Evolutionary conservation across 2,113 vertebrate species (phyloP).

Genomic region (Thalassarche chlororhynchos): DNA sequence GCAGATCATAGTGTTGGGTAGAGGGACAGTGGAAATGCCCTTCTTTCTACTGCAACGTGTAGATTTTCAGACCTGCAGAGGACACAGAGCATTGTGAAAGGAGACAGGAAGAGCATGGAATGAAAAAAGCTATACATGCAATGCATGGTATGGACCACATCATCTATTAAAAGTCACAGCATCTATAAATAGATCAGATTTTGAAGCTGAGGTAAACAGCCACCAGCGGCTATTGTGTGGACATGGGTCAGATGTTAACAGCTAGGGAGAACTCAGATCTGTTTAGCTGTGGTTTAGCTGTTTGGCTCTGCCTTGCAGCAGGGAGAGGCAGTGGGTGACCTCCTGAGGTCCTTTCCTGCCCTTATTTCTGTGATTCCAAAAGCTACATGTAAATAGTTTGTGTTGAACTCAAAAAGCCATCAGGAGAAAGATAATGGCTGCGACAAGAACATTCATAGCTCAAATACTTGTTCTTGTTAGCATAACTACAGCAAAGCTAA

Average conservation of each 20-base stretch:
- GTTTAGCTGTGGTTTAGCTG: neutral
- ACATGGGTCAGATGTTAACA: neutral
- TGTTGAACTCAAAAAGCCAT: neutral
- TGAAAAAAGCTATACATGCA: neutral
- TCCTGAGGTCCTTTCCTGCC: neutral
- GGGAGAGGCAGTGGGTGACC: neutral
- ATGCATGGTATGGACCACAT: neutral
- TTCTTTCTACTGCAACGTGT: neutral
- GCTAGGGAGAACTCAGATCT: neutral
- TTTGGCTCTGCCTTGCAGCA: neutral
- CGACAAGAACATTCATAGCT: neutral
- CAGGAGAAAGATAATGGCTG: neutral
- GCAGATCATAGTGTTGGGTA: neutral
- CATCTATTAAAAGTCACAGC: neutral
- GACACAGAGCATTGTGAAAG: neutral
- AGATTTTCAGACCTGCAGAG: neutral
- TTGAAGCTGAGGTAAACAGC: neutral
- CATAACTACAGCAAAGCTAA: conserved; percentile 31
- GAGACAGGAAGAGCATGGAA: neutral
- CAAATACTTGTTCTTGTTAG: neutral
- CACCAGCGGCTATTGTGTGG: neutral
- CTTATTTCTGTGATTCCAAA: neutral
- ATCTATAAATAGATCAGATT: neutral
- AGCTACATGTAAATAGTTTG: neutral
- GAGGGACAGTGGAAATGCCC: neutral